Evolutionary conservation across 2,797 vertebrate species (phyloP), one percentile per base, ranked within the genome.

Genomic region (Pachyuromys duprasi): DNA sequence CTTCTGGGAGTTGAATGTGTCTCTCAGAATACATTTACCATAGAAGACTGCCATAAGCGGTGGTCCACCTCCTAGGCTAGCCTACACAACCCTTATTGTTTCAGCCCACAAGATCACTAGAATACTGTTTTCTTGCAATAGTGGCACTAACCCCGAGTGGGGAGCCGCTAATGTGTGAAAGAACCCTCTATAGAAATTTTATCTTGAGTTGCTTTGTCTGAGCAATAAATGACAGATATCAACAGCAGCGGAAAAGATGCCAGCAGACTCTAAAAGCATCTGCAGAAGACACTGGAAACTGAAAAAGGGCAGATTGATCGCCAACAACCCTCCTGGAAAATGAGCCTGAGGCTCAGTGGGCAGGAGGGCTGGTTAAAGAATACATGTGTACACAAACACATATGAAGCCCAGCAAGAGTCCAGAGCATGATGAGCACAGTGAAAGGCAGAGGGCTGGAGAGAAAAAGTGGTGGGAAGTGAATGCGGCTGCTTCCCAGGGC

Each of bases 171-270:
- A 69, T 31, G 70, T 86, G 86, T 69, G 24, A 82, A 79, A 94
- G 72, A 90, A 7, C 57, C 28, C 76, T n/a, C 74, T 75, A 26
- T 49, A 74, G 72, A 72, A 88, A 90, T 84, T 93, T 11, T 33
- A 84, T 90, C 55, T 93, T 39, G 17, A 72, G 31, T 65, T 60
- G 67, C 22, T 1, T 17, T 24, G 55, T 63, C 62, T 90, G 72
- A 74, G 45, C 69, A 24, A 53, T 95, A 89, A 80, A 57, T 82
- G 62, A 45, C 33, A 69, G 15, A 22, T 15, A 1, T 45, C 13
- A 96, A 90, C 70, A 45, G 33, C 49, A 49, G 33, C 28, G 31
- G 78, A 55, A 55, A 91, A 49, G 62, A 65, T 39, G 55, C 11
- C 17, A 22, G 76, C 36, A 28, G 26, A 53, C 18, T 45, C 65